Base-by-base conservation (phyloP, 2,888 invertebrate species). In the Sminthurides aquaticus region DNA sequence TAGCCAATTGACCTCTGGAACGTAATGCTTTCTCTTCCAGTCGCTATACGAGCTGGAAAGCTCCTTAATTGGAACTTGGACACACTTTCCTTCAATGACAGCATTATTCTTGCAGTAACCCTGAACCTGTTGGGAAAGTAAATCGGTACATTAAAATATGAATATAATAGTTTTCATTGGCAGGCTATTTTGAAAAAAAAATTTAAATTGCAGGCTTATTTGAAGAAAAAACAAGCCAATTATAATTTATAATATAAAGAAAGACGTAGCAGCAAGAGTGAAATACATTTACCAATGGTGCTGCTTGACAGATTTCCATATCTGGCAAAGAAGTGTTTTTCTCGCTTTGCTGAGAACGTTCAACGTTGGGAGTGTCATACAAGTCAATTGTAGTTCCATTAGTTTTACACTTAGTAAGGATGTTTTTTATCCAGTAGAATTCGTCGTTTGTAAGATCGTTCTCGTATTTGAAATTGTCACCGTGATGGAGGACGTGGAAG, bases 1-100 rank as follows among this genome's bases (percentile, higher is more conserved):
- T 24, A 71, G 66, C 73, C 73, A 73, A 2, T 67, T 68, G 1
- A 69, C 70, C 62, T 73, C 73, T 11, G 73, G 71, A 0, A 73
- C 71, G 34, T 67, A 73, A 55, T 73, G 73, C 25, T 63, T 63
- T 3, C 15, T 27, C 2, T 26, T 15, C 15, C 26, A 63, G 52
- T 63, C 63, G 18, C 2, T 49, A 29, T 63, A 34, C 8, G 43
- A 34, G 5, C 5, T 11, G 8, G 43, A 15, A 34, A 34, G 43
- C 15, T 34, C 43, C 43, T 34, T 34, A 15, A 34, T 34, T 11
- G 43, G 43, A 15, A 34, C 43, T 34, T 34, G 5, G 57, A 26
- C 15, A 64, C 66, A 25, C 62, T 62, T 1, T 11, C 18, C 24
- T 15, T 52, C 24, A 5, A n/a, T 20, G 5, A 52, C 8, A 52